A percentile compares a stretch with the other conserved stretches of the same genome.
Conservation (phyloP, 2,888 invertebrate genomes). For the Frankliniella fusca region DNA sequence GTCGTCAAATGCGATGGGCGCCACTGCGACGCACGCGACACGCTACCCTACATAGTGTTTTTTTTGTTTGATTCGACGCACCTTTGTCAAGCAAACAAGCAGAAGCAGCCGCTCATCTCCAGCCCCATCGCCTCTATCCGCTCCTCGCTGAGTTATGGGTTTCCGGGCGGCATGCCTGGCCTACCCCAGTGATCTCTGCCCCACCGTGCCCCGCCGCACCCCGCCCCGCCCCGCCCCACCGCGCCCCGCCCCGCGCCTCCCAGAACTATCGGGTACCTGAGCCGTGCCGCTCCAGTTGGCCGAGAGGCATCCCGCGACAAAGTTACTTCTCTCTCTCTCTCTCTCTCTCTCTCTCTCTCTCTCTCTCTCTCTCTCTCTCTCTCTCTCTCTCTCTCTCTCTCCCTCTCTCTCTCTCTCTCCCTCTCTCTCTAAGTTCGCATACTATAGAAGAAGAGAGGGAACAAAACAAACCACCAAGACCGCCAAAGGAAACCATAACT, state of each 20-base stretch:
- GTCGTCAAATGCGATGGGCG: too few species aligned
- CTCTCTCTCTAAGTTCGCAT: too few species aligned
- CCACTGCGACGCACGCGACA: too few species aligned
- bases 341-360: slow-evolving; percentile 10
- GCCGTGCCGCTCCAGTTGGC: neutral
- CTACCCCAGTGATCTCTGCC: neutral
- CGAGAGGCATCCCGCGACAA: neutral
- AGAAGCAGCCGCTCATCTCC: neutral
- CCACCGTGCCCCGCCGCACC: neutral
- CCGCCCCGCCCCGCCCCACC: neutral
- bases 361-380: slow-evolving; percentile 10
- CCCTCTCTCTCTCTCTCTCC: too few species aligned
- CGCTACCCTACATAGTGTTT: too few species aligned
- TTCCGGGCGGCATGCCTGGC: neutral
- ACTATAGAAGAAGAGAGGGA: too few species aligned
- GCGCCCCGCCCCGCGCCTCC: neutral
- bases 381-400: neutral
- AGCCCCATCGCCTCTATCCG: neutral
- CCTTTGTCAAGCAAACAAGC: neutral
- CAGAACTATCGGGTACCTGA: neutral
- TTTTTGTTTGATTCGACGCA: neutral
- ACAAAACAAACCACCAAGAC: too few species aligned
- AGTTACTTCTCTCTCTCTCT: neutral
- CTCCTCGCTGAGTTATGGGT: slow-evolving; percentile 5
- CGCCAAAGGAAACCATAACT: too few species aligned